Base-by-base conservation (phyloP, 2,888 invertebrate genomes). In the Anoplius nigerrimus region DNA sequence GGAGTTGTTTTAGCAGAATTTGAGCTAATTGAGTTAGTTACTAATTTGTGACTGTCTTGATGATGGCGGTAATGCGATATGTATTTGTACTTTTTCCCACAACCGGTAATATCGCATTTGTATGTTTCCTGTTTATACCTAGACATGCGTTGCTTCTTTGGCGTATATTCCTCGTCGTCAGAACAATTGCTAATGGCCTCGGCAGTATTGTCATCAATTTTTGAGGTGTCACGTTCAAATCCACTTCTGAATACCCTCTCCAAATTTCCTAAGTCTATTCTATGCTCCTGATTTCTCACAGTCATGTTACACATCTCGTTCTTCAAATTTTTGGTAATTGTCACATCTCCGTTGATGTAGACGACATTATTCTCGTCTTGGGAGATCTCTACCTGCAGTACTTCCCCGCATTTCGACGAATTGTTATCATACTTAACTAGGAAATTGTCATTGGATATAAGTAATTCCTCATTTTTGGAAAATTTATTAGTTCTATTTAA, bases 21-120 rank as follows among this genome's bases (percentile, higher is more conserved):
- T 34, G 80, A 64, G 69, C 72, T 81, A 56, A 76, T 67, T 22
- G 79, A 66, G 71, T 77, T 84, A 20, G 79, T 68, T 62, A 81
- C 77, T 66, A 88, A 65, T 71, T 88, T 88, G 68, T 88, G 88
- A 80, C 85, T 88, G 62, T 88, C 88, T 76, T 87, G 88, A 79
- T 88, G 88, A 82, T 88, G 88, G 61, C 88, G 85, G 80, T 87
- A 87, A 69, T 86, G 85, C 66, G 87, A 87, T 82, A 87, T 85
- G 83, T 88, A 89, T 79, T 88, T 89, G 75, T 89, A 89, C 73
- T 84, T 86, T 76, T 89, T 89, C 11, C 86, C 87, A 68, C 89
- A 89, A 68, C 88, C 88, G 48, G 76, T 84, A 8, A 87, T 69
- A n/a, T 86, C 84, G 74, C 89, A 89, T 66, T 86, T 87, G 71